Evolutionary conservation across 2,113 vertebrate species (phyloP), one percentile per base, ranked within the genome.

Genomic region (Actinemys pallida): DNA sequence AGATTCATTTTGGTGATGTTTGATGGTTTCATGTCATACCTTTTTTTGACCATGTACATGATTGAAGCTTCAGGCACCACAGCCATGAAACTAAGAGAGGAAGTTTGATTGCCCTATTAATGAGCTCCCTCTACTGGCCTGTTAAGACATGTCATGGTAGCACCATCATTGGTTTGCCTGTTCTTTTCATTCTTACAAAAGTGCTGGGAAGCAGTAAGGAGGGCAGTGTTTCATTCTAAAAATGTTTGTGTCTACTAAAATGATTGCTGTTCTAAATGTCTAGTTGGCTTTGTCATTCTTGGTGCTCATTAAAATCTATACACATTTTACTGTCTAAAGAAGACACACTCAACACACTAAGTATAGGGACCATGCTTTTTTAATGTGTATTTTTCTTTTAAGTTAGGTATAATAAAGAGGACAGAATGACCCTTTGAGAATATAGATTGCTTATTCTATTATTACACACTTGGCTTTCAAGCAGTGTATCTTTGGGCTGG

Each of bases 391-490:
- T 87, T 96, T 95, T 93, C 86, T 89, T 96, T 96, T 27, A 84
- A 97, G 97, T 96, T 97, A 97, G 96, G 83, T 89, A 82, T 86
- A 94, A 90, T 95, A 95, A 93, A 91, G 96, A 87, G 90, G 27
- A 45, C 29, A 76, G 69, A 90, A 97, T 97, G 93, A 90, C 89
- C 96, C 96, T 96, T 96, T 97, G 81, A 87, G 62, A 59, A 89
- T 97, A 96, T 97, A 79, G 90, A 81, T 97, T 97, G 96, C 92
- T 94, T 96, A 88, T 81, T 45, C 25, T 90, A 88, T 45, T 87
- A 86, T 94, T 95, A 94, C 89, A 94, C 92, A 72, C 97, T 98
- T 97, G 96, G 90, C 93, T 98, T 91, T 98, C 93, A 97, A 96
- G 94, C 82, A 86, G 24, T 88, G 83, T 91, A 96, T 80, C 91